Percentiles rank a stretch among this genome's conserved stretches.
These are phyloP conservation scores for Camponotus floridanus DNA, from an alignment of 1,140 invertebrate genomes.

Conservation along the genomic window DNA sequence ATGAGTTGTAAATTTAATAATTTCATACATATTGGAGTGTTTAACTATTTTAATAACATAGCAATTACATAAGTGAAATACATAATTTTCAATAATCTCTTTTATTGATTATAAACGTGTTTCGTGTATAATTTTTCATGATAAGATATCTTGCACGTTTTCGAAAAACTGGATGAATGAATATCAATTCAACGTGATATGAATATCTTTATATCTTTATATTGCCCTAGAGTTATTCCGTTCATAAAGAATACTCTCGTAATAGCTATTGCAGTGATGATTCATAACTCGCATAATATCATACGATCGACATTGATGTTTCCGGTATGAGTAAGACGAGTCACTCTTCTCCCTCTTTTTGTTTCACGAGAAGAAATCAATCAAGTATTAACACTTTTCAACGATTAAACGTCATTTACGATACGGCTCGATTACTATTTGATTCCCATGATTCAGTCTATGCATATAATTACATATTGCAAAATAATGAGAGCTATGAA, in stretches of 20 bases:
- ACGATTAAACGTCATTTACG: conserved; percentile 11
- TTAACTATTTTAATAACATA: neutral
- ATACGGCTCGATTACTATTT: neutral
- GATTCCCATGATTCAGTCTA: neutral
- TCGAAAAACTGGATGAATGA: conserved; percentile 12
- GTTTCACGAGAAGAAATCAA: conserved; percentile 19
- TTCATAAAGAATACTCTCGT: conserved; percentile 28
- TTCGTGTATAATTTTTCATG: neutral
- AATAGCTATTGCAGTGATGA: conserved; percentile 24
- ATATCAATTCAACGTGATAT: conserved; percentile 3
- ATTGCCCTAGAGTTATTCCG: conserved; percentile 12
- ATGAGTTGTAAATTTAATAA: too few relatives aligned
- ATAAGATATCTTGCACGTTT: neutral
- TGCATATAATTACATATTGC: conserved; percentile 20
- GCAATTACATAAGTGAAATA: conserved; percentile 4
- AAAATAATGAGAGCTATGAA: conserved; percentile 10
- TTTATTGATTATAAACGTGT: conserved; percentile 1
- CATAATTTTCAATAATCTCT: conserved; percentile 30
- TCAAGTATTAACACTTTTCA: conserved; percentile 16
- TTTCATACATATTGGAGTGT: neutral
- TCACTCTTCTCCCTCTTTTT: neutral
- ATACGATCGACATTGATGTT: conserved; percentile 53
- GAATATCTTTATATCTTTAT: conserved; percentile 29
- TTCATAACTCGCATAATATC: conserved; percentile 57
- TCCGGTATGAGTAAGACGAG: conserved; percentile 43